Base-by-base conservation (phyloP, 2,888 invertebrate genomes). In the Melieria picta region DNA sequence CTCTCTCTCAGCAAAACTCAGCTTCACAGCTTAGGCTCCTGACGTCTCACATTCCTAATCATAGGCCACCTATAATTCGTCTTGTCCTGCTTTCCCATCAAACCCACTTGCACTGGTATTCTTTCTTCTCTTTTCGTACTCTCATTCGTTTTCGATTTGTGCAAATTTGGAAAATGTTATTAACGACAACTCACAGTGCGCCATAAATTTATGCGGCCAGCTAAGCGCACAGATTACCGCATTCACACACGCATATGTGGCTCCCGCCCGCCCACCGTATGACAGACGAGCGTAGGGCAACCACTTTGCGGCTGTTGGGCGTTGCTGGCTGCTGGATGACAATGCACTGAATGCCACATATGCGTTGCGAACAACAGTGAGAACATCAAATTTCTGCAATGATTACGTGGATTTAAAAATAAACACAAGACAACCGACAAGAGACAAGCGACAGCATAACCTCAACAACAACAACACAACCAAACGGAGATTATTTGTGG, bases 151-250 rank as follows among this genome's bases (percentile, higher is more conserved):
- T 67, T 60, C 50, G 60, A 50, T 67, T 50, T 60, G 58, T 43
- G 30, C 30, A 30, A 30, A 30, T 30, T 30, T 30, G 30, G 30
- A 48, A 16, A 5, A 11, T 60, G 58, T 67, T n/a, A 60, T 60
- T 60, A 60, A 60, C 43, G 52, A 52, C 45, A 30, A 30, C 30
- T 30, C 30, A 30, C 30, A 30, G 58, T 66, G 48, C 1, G 45
- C 7, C 16, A 4, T 30, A 74, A 76, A 75, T 76, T 75, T 76
- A 75, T 76, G 73, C 75, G 72, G 65, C 30, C 69, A 75, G 75
- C 75, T 76, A 75, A 76, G 70, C 74, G 72, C 71, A 58, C 73
- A 71, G 75, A 76, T 75, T 74, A 76, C 50, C 42, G 60, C 16
- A 50, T 52, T 50, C 67, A 6, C 11, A 45, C 30, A 16, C 60